Evolutionary conservation across 1,140 invertebrate genomes (phyloP), one percentile per base, ranked within the genome.

Genomic region (Drosophila bipectinata): DNA sequence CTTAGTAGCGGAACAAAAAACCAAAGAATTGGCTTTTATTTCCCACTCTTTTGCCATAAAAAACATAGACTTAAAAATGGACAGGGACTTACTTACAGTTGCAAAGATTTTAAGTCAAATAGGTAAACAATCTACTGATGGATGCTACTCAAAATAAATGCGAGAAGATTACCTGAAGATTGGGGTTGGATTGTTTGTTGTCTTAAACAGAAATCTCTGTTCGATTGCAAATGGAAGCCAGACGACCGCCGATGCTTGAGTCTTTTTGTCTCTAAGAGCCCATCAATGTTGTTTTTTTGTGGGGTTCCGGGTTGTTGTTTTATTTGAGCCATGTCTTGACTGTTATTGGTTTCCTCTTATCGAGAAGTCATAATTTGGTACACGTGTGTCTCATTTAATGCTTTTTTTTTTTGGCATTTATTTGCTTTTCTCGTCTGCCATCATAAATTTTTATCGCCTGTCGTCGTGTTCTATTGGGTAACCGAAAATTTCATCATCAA

Each of bases 361-460:
- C 37, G 62, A 72, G 66, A 75, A 80, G 75, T 79, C 83, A 87
- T 87, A 69, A 81, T 83, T 77, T 79, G 59, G 57, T 41, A 82
- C 82, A 88, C 82, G 83, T 88, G 82, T 88, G 75, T 54, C 72
- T 87, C 79, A 77, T 87, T 87, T 72, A 83, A 67, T 82, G 67
- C 60, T 78, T 48, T 60, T 14, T n/a, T n/a, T n/a, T 78, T 48
- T 60, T 14, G 3, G 18, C 32, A 63, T 74, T 75, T 63, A 74
- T 74, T 85, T 74, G 61, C 74, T 67, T 80, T 80, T 63, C 62
- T 73, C 58, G 68, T 32, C 55, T 48, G 66, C 59, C 69, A 75
- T 82, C 64, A 74, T 78, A 72, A 82, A 69, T 78, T 72, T 81
- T 76, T 82, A 82, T 88, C 60, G 83, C 71, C 78, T 73, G 24